These are phyloP conservation scores for Anticlea derivata DNA, from an alignment of 2,888 invertebrate species.

Conservation along the genomic window DNA sequence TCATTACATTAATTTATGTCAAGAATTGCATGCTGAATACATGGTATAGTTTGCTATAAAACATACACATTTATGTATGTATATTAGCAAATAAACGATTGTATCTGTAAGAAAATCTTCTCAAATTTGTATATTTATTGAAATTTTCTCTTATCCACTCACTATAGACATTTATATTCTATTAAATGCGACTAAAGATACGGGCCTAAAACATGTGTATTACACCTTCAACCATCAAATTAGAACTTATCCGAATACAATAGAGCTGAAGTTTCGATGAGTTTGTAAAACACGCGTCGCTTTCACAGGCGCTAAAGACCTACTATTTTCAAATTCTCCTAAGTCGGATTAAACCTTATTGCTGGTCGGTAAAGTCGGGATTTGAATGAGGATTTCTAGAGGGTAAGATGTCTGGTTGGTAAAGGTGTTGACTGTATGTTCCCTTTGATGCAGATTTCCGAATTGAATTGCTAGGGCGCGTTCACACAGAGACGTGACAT, in stretches of 20 bases:
- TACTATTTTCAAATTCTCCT: neutral
- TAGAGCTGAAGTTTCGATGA: constrained; percentile 16
- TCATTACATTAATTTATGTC: no score
- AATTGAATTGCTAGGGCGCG: constrained; percentile 20
- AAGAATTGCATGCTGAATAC: no score
- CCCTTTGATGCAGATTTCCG: constrained; percentile 26
- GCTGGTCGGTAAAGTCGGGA: constrained; percentile 1
- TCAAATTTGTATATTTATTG: no score
- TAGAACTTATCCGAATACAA: neutral
- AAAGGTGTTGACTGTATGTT: constrained; percentile 28
- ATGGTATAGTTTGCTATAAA: no score
- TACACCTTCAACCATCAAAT: constrained; percentile 1
- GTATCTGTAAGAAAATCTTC: no score
- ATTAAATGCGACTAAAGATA: no score
- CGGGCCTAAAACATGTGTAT: constrained; percentile 3
- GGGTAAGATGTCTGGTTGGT: constrained; percentile 24
- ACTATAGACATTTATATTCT: no score
- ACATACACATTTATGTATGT: no score
- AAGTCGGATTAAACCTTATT: constrained; percentile 11
- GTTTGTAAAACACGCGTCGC: constrained; percentile 4
- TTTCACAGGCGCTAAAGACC: constrained; percentile 9
- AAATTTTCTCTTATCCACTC: no score
- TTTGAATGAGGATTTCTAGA: neutral
- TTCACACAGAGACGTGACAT: no score
- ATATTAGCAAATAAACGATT: no score